Evolutionary conservation across 1,140 invertebrate genomes (phyloP).

Genomic region (Sycobia sp.): DNA sequence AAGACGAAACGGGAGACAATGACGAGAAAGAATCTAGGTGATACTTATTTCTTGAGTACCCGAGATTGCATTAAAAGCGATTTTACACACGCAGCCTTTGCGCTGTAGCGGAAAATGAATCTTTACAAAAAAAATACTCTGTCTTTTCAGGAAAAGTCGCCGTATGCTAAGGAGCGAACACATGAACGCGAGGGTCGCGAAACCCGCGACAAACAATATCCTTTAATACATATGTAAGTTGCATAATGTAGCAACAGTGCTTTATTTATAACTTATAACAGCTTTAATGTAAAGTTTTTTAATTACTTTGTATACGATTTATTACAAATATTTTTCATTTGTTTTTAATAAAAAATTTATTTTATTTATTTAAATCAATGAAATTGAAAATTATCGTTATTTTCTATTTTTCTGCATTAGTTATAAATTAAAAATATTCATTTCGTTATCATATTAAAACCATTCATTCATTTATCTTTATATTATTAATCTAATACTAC

Average conservation of each 20-base stretch:
- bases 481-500: too few relatives aligned
- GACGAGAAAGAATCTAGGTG: slow-evolving; percentile 49
- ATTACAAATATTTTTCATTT: neutral
- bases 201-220: slow-evolving; percentile 80
- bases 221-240: slow-evolving; percentile 59
- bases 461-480: too few relatives aligned
- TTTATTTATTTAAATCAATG: too few relatives aligned
- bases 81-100: slow-evolving; percentile 14
- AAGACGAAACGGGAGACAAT: slow-evolving; percentile 52
- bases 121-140: slow-evolving; percentile 35
- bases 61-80: slow-evolving; percentile 19
- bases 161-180: slow-evolving; percentile 67
- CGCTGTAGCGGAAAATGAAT: neutral
- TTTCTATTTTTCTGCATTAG: too few relatives aligned
- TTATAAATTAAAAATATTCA: too few relatives aligned
- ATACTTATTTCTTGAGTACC: slow-evolving; percentile 38
- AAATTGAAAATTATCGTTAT: too few relatives aligned
- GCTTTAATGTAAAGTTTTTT: too few relatives aligned
- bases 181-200: slow-evolving; percentile 72
- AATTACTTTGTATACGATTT: neutral
- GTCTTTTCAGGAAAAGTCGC: slow-evolving; percentile 72
- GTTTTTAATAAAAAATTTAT: neutral
- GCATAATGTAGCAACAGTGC: too few relatives aligned
- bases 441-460: too few relatives aligned
- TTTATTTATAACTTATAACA: too few relatives aligned